Evolutionary conservation across 2,888 invertebrate genomes (phyloP), one percentile per base, ranked within the genome.

Genomic region (Baronia brevicornis): DNA sequence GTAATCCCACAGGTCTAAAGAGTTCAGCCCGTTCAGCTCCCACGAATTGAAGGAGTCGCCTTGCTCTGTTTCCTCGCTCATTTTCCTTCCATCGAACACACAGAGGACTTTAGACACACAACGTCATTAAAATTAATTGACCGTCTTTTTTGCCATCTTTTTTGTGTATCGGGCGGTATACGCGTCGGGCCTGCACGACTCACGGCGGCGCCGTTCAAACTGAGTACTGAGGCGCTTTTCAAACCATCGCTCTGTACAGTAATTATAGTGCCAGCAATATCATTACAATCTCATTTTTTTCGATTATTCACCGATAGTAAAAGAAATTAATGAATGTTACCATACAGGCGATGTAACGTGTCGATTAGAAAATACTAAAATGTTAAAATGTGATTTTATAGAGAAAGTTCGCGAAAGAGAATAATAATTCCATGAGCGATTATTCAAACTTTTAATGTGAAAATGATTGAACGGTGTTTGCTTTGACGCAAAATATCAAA

Each of bases 1-100:
- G 66, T 93, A 94, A 86, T 93, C 93, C 93, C 93, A 94, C 56
- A 89, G 89, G 66, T 93, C 93, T 69, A 93, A 72, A 29, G 92
- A 91, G 60, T 89, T 91, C 48, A 90, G 72, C 39, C 87, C 85
- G 60, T 79, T 85, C 52, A 80, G 60, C 64, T 85, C 85, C 85
- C 85, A 85, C 5, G 84, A 80, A 61, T 77, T 84, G 46, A 82
- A 59, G 37, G 79, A 78, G 42, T 84, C 84, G 42, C 71, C 62
- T 46, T 68, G 70, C 46, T 84, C 79, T 44, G 71, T 68, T 49
- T 79, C 84, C 52, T 82, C 84, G 51, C 56, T 69, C 85, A 85
- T 85, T 57, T 61, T 71, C 44, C 56, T 56, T 44, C 41, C 51
- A 54, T 41, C 39, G 41, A 41, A 28, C 46, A 41, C 51, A 29